A percentile compares a stretch with the other conserved stretches of the same genome.
phyloP scores from a whole-genome alignment of 2,797 vertebrate species.

The Hydrocynus forskahlii region DNA sequence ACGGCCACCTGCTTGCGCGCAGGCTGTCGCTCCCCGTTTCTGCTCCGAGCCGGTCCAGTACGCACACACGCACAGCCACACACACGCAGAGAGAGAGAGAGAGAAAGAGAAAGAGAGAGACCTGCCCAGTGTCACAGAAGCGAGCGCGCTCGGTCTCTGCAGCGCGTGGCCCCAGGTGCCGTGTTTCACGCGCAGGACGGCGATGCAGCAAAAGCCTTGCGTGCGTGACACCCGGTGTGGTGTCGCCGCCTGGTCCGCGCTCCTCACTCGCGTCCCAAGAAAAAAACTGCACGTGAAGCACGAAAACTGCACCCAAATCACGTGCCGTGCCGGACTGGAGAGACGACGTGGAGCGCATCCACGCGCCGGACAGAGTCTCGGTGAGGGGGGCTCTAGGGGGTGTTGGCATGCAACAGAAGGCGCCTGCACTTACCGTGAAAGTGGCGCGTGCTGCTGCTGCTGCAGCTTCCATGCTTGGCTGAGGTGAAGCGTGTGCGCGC shows the following conservation, averaged over 20 bases:
- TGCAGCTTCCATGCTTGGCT: constrained; percentile 74
- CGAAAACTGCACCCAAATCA: not conserved
- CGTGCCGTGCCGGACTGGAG: not conserved
- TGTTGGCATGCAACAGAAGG: not conserved
- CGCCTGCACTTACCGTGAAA: constrained; percentile 77
- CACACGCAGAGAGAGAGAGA: too few relatives aligned
- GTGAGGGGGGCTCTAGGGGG: not conserved
- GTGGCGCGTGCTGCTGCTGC: constrained; percentile 67
- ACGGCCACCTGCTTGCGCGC: not conserved
- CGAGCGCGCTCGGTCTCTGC: not conserved
- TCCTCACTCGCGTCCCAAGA: not conserved
- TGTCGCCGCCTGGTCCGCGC: not conserved
- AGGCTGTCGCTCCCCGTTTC: not conserved
- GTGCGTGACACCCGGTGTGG: constrained; percentile 54
- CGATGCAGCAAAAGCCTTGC: constrained; percentile 69
- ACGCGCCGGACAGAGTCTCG: not conserved
- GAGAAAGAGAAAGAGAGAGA: not conserved
- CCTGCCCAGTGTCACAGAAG: not conserved
- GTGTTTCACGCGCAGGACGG: constrained; percentile 40
- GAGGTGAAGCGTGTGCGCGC: not conserved
- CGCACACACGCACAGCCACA: not conserved
- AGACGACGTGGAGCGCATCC: not conserved
- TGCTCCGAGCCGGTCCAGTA: not conserved
- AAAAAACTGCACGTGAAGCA: too few relatives aligned
- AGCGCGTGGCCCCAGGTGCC: not conserved